A percentile compares a stretch with the other conserved stretches of the same genome.
Conservation (phyloP, 2,113 vertebrate genomes). For the Charadrius vociferus region DNA sequence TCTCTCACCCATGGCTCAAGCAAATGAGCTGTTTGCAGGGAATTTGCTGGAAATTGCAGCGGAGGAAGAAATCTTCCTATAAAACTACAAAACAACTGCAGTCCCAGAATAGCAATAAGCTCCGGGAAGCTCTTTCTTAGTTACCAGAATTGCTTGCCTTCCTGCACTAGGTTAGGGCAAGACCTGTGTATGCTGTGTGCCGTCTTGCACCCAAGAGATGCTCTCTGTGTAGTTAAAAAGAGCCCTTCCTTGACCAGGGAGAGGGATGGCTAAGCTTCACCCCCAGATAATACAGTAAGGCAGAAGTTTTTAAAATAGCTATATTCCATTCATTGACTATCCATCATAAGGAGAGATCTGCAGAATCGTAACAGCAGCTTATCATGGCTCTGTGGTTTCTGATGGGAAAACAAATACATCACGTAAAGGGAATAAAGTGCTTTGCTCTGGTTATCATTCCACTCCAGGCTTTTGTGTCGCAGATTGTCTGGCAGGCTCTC, state of each 20-base stretch:
- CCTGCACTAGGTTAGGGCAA: neutral
- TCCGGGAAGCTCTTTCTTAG: neutral
- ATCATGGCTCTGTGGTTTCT: conserved; percentile 25
- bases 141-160: neutral
- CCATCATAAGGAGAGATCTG: neutral
- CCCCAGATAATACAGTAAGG: neutral
- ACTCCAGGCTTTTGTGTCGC: conserved; percentile 27
- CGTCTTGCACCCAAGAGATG: neutral
- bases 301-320: neutral
- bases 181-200: neutral
- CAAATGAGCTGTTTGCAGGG: neutral
- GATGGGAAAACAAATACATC: conserved; percentile 13
- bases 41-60: neutral
- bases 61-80: neutral
- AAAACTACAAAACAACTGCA: conserved; percentile 15
- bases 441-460: conserved; percentile 50
- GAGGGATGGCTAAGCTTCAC: neutral
- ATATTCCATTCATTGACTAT: neutral
- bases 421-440: conserved; percentile 13
- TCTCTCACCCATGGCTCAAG: neutral
- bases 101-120: conserved; percentile 16
- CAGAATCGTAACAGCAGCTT: conserved; percentile 4
- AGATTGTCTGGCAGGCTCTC: conserved; percentile 51
- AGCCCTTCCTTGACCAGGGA: neutral
- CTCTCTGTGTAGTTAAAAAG: neutral